Evolutionary conservation across 1,140 invertebrate genomes (phyloP).

Genomic region (Drosophila guanche): DNA sequence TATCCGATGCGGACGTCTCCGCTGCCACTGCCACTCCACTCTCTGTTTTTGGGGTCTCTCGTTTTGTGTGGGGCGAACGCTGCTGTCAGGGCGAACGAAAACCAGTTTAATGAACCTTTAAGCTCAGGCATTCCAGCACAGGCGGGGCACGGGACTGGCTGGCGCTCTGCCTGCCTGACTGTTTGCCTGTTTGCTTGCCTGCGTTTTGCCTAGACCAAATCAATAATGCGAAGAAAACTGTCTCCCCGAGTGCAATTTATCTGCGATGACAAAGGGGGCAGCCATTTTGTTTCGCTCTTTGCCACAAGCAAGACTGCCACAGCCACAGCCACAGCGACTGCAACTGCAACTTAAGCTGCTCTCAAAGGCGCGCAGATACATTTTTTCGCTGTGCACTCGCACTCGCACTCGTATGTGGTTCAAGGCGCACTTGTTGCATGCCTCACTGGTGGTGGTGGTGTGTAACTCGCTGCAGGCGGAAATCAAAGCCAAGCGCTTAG

Average conservation of each 20-base stretch:
- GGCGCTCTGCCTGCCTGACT: neutral
- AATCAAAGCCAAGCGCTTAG: conserved; percentile 47
- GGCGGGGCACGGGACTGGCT: conserved; percentile 13
- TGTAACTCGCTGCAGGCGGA: conserved; percentile 32
- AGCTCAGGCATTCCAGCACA: conserved; percentile 68
- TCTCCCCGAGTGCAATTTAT: conserved; percentile 47
- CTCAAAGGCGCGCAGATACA: conserved; percentile 60
- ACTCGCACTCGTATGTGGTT: conserved; percentile 47
- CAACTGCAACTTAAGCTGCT: conserved; percentile 47
- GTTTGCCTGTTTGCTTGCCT: neutral
- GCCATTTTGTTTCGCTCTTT: conserved; percentile 62
- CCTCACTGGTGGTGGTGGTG: conserved; percentile 36
- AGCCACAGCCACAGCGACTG: conserved; percentile 18
- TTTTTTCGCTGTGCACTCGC: conserved; percentile 6
- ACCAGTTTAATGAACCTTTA: conserved; percentile 83
- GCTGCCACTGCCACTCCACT: conserved; percentile 48
- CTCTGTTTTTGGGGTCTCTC: conserved; percentile 57
- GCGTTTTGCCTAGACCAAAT: conserved; percentile 35
- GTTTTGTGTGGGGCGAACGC: conserved; percentile 27
- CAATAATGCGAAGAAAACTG: conserved; percentile 45
- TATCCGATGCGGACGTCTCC: conserved; percentile 46
- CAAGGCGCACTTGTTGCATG: conserved; percentile 73
- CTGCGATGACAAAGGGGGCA: conserved; percentile 47
- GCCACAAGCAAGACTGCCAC: conserved; percentile 9
- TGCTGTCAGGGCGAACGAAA: conserved; percentile 48